Percentiles rank a stretch among this genome's conserved stretches.
Conservation (phyloP, 2,888 invertebrate genomes). For the Steinernema scapterisci region DNA sequence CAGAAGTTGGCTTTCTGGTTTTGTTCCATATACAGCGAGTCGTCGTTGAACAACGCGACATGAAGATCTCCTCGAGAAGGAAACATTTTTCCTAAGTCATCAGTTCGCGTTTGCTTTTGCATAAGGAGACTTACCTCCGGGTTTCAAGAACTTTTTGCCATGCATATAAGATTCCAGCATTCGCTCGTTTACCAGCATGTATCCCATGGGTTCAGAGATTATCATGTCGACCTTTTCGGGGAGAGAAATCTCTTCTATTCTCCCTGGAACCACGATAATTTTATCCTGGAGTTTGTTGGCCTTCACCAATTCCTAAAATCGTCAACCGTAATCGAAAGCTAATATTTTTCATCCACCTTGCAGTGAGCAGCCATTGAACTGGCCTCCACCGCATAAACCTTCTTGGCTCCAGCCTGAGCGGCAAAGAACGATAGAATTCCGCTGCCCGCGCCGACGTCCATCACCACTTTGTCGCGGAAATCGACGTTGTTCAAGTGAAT, state of each 20-base stretch:
- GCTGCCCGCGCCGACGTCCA: constrained; percentile 97
- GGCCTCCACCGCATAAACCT: constrained; percentile 98
- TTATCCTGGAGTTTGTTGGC: constrained; percentile 86
- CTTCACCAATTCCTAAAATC: constrained; percentile 78
- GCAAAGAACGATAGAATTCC: constrained; percentile 98
- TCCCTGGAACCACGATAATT: constrained; percentile 90
- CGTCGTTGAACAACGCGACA: constrained; percentile 95
- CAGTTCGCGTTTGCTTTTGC: background rate
- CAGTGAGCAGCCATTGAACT: constrained; percentile 97
- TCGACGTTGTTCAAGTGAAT: constrained; percentile 89
- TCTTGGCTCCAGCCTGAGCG: constrained; percentile 91
- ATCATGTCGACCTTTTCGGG: constrained; percentile 95
- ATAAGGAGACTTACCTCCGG: constrained; percentile 71
- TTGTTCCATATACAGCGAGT: constrained; percentile 95
- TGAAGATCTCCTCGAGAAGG: constrained; percentile 94
- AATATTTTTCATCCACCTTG: constrained; percentile 71
- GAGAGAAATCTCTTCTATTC: constrained; percentile 95
- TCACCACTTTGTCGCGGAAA: constrained; percentile 79
- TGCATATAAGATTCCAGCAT: constrained; percentile 98
- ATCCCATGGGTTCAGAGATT: constrained; percentile 99
- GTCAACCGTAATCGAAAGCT: background rate
- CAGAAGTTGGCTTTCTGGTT: constrained; percentile 93
- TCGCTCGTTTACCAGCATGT: constrained; percentile 97
- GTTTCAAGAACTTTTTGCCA: constrained; percentile 95
- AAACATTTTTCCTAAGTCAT: constrained; percentile 84